phyloP scores from a whole-genome alignment of 2,113 vertebrate genomes.

The Cisticola juncidis region DNA sequence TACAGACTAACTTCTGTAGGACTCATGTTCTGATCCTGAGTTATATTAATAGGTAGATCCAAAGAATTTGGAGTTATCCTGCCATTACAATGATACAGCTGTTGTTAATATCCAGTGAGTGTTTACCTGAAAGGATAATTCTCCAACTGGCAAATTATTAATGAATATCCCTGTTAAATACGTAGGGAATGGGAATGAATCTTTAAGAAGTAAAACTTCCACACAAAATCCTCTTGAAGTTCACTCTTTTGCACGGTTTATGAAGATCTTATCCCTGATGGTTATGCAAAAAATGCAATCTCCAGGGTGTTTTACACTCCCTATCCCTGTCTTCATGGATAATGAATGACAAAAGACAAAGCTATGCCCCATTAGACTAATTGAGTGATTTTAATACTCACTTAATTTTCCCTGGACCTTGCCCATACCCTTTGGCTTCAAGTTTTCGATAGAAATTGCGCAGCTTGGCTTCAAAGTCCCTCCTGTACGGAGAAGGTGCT shows the following conservation, averaged over 20 bases:
- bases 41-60: not conserved
- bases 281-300: not conserved
- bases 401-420: constrained; percentile 98
- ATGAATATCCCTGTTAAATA: not conserved
- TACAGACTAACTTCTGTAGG: not conserved
- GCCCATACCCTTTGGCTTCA: constrained; percentile 97
- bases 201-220: not conserved
- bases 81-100: not conserved
- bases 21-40: not conserved
- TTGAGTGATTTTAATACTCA: constrained; percentile 72
- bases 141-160: not conserved
- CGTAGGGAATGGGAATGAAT: not conserved
- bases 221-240: not conserved
- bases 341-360: not conserved
- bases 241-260: not conserved
- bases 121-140: not conserved
- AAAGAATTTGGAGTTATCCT: not conserved
- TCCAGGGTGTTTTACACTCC: not conserved
- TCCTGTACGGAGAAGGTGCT: constrained; percentile 95
- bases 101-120: not conserved
- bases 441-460: constrained; percentile 98
- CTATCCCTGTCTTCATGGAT: not conserved
- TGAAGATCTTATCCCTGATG: not conserved
- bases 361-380: not conserved
- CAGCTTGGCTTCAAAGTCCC: constrained; percentile 98